phyloP scores from a whole-genome alignment of 2,113 vertebrate species.

The Bettongia penicillata region DNA sequence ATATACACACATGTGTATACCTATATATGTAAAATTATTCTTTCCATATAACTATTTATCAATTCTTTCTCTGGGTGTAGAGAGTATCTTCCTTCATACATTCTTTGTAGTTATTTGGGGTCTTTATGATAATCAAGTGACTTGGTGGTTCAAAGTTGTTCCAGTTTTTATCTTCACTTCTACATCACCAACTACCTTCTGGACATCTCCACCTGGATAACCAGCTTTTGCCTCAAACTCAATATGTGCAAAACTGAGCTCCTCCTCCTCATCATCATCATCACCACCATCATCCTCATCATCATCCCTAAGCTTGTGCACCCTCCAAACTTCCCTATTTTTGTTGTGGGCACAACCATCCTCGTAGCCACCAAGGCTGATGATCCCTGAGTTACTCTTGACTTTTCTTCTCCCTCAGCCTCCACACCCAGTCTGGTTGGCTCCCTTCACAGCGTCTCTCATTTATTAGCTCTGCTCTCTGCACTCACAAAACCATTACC shows the following conservation, averaged over 20 bases:
- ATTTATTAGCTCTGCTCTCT: background rate
- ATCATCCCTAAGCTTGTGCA: background rate
- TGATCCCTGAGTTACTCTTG: background rate
- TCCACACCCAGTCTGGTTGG: background rate
- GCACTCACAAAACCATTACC: background rate
- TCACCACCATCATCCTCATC: too few relatives aligned
- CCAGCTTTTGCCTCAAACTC: background rate
- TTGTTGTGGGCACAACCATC: background rate
- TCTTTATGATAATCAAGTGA: background rate
- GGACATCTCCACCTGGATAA: background rate
- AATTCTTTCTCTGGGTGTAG: background rate
- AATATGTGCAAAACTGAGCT: background rate
- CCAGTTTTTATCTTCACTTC: background rate
- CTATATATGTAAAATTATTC: too few relatives aligned
- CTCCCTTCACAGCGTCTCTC: background rate
- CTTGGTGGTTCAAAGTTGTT: background rate
- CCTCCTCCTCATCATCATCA: too few relatives aligned
- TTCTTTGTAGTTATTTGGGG: background rate
- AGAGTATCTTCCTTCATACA: background rate
- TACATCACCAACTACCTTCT: background rate
- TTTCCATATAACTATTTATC: too few relatives aligned
- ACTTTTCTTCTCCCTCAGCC: background rate
- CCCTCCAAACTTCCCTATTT: background rate
- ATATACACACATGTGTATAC: too few relatives aligned
- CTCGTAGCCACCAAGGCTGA: background rate